Percentiles rank a stretch among this genome's conserved stretches.
These are phyloP conservation scores for Shargacucullia verbasci DNA, from an alignment of 2,888 invertebrate genomes.

Conservation along the genomic window DNA sequence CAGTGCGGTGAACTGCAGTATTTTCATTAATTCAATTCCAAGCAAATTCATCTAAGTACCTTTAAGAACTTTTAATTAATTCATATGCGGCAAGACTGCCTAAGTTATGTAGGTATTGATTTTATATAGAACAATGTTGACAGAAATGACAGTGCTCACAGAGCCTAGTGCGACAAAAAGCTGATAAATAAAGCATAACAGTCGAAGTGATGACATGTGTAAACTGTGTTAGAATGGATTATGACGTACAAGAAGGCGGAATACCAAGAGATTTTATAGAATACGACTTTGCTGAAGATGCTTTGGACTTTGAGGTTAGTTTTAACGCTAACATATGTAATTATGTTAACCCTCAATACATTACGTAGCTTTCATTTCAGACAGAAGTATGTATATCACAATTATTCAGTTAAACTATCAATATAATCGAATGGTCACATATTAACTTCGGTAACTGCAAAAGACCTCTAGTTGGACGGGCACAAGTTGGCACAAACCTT, in stretches of 20 bases:
- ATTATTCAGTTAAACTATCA: too few relatives aligned
- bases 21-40: slow-evolving; percentile 2
- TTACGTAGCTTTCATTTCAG: too few relatives aligned
- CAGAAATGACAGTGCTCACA: slow-evolving; percentile 16
- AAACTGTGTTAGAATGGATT: slow-evolving; percentile 78
- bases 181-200: slow-evolving; percentile 18
- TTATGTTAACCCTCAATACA: too few relatives aligned
- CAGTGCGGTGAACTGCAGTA: slow-evolving; percentile 15
- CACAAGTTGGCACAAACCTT: too few relatives aligned
- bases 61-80: not conserved
- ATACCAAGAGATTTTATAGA: slow-evolving; percentile 80
- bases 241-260: slow-evolving; percentile 78
- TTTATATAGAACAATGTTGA: slow-evolving; percentile 47
- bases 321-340: slow-evolving; percentile 1
- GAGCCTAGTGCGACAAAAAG: slow-evolving; percentile 25
- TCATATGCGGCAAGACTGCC: slow-evolving; percentile 10
- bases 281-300: slow-evolving; percentile 85
- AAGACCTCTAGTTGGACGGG: too few relatives aligned
- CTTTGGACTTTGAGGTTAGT: slow-evolving; percentile 86
- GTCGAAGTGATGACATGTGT: slow-evolving; percentile 73
- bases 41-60: too few relatives aligned
- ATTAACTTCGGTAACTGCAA: too few relatives aligned
- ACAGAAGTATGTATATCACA: too few relatives aligned
- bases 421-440: too few relatives aligned
- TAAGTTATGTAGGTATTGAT: slow-evolving; percentile 42